Percentiles rank a stretch among this genome's conserved stretches.
Evolutionary conservation across 35 echinoderm and acorn worm genomes (phyloP).

Genomic region (Stichopus chloronotus): DNA sequence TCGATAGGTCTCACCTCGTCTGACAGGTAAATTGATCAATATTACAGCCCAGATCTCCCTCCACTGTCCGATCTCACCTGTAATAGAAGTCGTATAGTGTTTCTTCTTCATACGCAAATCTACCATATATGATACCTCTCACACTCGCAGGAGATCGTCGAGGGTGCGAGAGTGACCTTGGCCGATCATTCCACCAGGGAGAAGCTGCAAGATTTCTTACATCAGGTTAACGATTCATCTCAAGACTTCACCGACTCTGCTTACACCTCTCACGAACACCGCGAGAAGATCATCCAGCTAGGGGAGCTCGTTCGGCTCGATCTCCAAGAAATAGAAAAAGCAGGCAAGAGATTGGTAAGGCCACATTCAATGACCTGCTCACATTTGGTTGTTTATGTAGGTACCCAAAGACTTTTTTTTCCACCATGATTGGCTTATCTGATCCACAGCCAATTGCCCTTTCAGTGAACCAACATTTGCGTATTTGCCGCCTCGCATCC

Average conservation of each 20-base stretch:
- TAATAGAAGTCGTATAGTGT: too few species aligned
- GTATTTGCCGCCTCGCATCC: too few species aligned
- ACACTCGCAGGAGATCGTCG: slow-evolving; percentile 73
- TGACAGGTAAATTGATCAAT: too few species aligned
- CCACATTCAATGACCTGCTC: neutral
- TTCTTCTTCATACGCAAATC: too few species aligned
- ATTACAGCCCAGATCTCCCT: too few species aligned
- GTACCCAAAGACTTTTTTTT: neutral
- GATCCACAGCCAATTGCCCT: too few species aligned
- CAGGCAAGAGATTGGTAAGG: slow-evolving; percentile 75
- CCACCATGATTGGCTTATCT: too few species aligned
- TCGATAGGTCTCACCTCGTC: too few species aligned
- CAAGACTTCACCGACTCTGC: slow-evolving; percentile 98
- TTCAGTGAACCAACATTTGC: too few species aligned
- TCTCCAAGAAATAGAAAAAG: slow-evolving; percentile 64
- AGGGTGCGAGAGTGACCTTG: slow-evolving; percentile 84
- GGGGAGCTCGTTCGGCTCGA: slow-evolving; percentile 70
- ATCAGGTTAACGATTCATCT: slow-evolving; percentile 74
- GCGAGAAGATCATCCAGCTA: slow-evolving; percentile 80
- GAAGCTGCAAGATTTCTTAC: slow-evolving; percentile 72
- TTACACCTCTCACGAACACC: slow-evolving; percentile 95
- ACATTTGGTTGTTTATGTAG: neutral
- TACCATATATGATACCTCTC: too few species aligned
- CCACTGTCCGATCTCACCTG: too few species aligned
- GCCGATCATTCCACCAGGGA: slow-evolving; percentile 74